phyloP scores from a whole-genome alignment of 2,888 invertebrate species.

The Lasiommata megera region DNA sequence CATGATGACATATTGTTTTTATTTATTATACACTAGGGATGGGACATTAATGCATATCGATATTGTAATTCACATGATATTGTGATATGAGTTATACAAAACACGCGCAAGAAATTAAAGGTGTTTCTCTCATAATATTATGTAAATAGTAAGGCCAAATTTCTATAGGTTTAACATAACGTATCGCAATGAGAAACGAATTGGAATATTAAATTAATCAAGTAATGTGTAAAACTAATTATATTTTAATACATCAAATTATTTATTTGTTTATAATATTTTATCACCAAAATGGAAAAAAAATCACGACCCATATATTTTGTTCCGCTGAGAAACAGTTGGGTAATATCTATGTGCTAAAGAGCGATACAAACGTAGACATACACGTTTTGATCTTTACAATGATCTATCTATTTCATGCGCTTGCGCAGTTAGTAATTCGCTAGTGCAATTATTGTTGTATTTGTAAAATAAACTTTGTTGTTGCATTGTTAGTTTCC shows the following conservation, averaged over 20 bases:
- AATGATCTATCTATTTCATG: not conserved
- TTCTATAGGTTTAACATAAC: too few species aligned
- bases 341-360: too few species aligned
- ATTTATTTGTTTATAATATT: too few species aligned
- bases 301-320: too few species aligned
- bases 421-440: constrained; percentile 19
- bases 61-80: not conserved
- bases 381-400: not conserved
- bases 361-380: too few species aligned
- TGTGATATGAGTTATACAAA: not conserved
- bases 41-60: not conserved
- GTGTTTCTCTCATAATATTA: not conserved
- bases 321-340: too few species aligned
- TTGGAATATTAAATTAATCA: too few species aligned
- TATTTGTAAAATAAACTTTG: constrained; percentile 26
- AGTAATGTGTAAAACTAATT: too few species aligned
- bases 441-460: constrained; percentile 53
- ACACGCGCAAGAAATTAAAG: not conserved
- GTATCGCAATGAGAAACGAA: too few species aligned
- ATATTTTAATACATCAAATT: too few species aligned
- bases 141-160: too few species aligned
- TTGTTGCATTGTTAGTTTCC: constrained; percentile 39
- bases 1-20: not conserved
- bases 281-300: too few species aligned
- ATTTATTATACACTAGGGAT: not conserved